Evolutionary conservation across 2,113 vertebrate genomes (phyloP), one percentile per base, ranked within the genome.

Genomic region (Proteles cristata): DNA sequence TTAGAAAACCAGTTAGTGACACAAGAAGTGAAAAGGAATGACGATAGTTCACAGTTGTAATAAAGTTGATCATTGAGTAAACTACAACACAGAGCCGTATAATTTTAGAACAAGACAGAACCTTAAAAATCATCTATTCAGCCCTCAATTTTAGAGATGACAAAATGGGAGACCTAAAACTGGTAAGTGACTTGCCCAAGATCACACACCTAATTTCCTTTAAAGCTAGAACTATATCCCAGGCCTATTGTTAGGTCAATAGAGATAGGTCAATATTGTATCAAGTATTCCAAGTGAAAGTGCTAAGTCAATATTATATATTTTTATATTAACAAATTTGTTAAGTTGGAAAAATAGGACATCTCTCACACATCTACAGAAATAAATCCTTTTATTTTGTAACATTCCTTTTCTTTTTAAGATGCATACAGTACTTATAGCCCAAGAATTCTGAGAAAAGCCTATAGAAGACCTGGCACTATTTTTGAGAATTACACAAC

Each of bases 391-490:
- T 99, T 99, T 99, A 98, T 98, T 99, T 97, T 98, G 98, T 98
- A 99, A 98, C 98, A 97, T 96, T 99, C 98, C 99, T 98, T 99
- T 99, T 98, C 97, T 97, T 98, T 94, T 97, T 98, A 95, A 99
- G 98, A 99, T 98, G 98, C 98, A 96, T 98, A 98, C 98, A 98
- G 99, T 98, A 99, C 98, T 98, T 98, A 98, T 98, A 98, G 98
- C 97, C 97, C 98, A 97, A 93, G 97, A 97, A 98, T 74, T 98
- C 97, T 97, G 92, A 98, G 97, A 97, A 98, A 99, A 98, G 98
- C 98, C 98, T 98, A 98, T 96, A 98, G 98, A 94, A 98, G 98
- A 98, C 99, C 99, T 99, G 99, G 99, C 99, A 99, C 99, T 99
- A 99, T 98, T 98, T 98, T 98, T 99, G 98, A 99, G 92, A 98